These are phyloP conservation scores for Syngnathoides biaculeatus DNA, from an alignment of 2,113 vertebrate genomes.

Conservation along the genomic window DNA sequence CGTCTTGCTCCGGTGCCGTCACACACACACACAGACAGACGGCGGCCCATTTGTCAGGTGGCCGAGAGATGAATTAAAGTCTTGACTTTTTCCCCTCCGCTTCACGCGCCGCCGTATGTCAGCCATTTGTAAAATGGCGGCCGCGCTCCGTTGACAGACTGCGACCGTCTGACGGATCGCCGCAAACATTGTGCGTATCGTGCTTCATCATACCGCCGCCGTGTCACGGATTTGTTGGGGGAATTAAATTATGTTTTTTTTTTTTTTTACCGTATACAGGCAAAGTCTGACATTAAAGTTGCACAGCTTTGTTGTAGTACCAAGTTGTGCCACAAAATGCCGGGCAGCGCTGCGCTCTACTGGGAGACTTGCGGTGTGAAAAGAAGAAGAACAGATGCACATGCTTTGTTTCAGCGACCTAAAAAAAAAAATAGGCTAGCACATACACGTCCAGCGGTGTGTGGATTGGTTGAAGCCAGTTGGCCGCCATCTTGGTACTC, in stretches of 20 bases:
- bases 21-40: too few species aligned
- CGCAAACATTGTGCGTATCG: neutral
- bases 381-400: neutral
- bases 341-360: neutral
- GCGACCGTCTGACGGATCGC: neutral
- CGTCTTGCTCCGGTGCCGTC: conserved; percentile 14
- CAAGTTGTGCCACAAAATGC: too few species aligned
- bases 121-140: conserved; percentile 20
- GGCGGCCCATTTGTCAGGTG: conserved; percentile 47
- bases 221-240: too few species aligned
- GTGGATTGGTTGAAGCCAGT: too few species aligned
- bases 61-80: conserved; percentile 48
- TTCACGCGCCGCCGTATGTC: conserved; percentile 56
- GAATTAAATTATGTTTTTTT: too few species aligned
- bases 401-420: too few species aligned
- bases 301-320: too few species aligned
- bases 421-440: too few species aligned
- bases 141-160: neutral
- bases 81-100: conserved; percentile 12
- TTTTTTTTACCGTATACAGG: too few species aligned
- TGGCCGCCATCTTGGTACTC: too few species aligned
- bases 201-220: neutral
- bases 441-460: too few species aligned
- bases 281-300: too few species aligned
- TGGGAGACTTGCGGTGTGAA: neutral